phyloP scores from a whole-genome alignment of 2,888 invertebrate genomes.

The Cinara cedri region DNA sequence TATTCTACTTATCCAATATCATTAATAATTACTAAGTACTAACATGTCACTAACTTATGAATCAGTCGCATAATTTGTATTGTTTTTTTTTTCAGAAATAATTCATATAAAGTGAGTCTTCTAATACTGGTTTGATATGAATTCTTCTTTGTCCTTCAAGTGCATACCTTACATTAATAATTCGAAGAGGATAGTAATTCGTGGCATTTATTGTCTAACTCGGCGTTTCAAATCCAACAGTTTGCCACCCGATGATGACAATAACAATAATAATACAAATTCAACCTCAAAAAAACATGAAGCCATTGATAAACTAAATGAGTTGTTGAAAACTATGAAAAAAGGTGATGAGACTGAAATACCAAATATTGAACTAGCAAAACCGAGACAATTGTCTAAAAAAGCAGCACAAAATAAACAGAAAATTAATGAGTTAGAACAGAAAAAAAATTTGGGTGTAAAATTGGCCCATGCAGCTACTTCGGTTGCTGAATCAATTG shows the following conservation, averaged over 20 bases:
- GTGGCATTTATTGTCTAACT: conserved; percentile 51
- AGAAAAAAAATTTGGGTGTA: conserved; percentile 60
- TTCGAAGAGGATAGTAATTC: conserved; percentile 30
- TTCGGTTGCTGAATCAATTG: conserved; percentile 74
- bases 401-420: conserved; percentile 8
- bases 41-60: background rate
- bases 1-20: too few relatives aligned
- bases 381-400: conserved; percentile 46
- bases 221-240: conserved; percentile 27
- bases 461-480: conserved; percentile 71
- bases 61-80: background rate
- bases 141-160: conserved; percentile 15
- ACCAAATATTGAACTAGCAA: conserved; percentile 21
- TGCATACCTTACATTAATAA: conserved; percentile 1
- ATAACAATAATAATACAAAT: too few relatives aligned
- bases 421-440: conserved; percentile 10
- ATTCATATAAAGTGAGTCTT: background rate
- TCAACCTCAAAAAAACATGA: conserved; percentile 8
- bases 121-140: background rate
- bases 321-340: conserved; percentile 44
- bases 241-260: background rate
- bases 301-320: conserved; percentile 53
- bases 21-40: too few relatives aligned
- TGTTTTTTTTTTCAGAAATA: background rate
- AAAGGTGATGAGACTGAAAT: conserved; percentile 26